A percentile compares a stretch with the other conserved stretches of the same genome.
These are phyloP conservation scores for Iselma pallidipennis DNA, from an alignment of 2,888 invertebrate genomes.

Conservation along the genomic window DNA sequence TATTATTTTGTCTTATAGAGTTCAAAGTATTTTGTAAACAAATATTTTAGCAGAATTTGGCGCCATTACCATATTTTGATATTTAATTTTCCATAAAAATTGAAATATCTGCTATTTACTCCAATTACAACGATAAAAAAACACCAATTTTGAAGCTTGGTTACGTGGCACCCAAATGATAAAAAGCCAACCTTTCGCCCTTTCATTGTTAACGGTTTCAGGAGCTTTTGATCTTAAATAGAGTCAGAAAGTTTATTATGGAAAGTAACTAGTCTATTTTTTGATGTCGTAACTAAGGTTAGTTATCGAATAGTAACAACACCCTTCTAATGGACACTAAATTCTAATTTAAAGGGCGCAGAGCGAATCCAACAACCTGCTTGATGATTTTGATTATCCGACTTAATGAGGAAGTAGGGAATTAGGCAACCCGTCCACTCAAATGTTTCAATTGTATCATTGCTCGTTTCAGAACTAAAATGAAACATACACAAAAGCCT, in stretches of 20 bases:
- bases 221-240: too few relatives aligned
- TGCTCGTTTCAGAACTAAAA: neutral
- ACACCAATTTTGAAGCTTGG: too few relatives aligned
- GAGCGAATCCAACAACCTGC: conserved; percentile 26
- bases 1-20: neutral
- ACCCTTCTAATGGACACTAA: conserved; percentile 3
- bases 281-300: neutral
- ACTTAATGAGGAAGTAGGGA: conserved; percentile 43
- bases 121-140: too few relatives aligned
- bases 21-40: neutral
- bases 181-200: too few relatives aligned
- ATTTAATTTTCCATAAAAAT: too few relatives aligned
- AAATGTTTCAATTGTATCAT: conserved; percentile 4
- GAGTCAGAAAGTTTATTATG: neutral
- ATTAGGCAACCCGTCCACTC: conserved; percentile 38
- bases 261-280: too few relatives aligned
- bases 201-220: too few relatives aligned
- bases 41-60: neutral
- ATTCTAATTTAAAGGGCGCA: conserved; percentile 24
- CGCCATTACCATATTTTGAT: too few relatives aligned
- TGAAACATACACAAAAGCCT: too few relatives aligned
- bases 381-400: conserved; percentile 26
- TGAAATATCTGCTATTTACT: too few relatives aligned
- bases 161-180: too few relatives aligned
- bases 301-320: neutral